Percentiles rank a stretch among this genome's conserved stretches.
These are phyloP conservation scores for Crocuta crocuta DNA, from an alignment of 2,113 vertebrate species.

Conservation along the genomic window DNA sequence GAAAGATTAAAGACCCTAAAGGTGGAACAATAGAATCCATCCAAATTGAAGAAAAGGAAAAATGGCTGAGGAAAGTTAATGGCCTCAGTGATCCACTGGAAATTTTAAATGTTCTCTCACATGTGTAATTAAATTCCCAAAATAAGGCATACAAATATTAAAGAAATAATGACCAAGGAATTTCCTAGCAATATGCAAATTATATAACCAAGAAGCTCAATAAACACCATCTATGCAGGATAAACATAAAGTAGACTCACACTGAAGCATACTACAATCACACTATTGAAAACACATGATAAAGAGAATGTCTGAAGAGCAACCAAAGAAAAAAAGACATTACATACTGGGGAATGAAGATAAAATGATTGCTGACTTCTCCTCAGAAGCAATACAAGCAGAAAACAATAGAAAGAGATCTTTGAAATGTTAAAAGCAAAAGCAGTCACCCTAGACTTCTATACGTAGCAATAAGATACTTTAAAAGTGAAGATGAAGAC, in stretches of 20 bases:
- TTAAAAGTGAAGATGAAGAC: slow-evolving; percentile 1
- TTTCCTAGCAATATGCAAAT: slow-evolving; percentile 19
- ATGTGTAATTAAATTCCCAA: background rate
- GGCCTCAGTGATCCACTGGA: background rate
- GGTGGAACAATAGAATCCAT: background rate
- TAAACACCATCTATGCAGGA: background rate
- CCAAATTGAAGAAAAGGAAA: background rate
- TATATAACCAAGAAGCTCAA: background rate
- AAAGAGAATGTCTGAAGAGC: slow-evolving; percentile 13
- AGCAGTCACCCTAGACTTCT: background rate
- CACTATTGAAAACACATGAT: background rate
- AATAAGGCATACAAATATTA: background rate
- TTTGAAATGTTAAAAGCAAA: slow-evolving; percentile 30
- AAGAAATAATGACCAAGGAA: background rate
- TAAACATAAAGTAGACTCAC: background rate
- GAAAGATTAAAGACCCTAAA: background rate
- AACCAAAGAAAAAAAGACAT: background rate
- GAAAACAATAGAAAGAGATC: background rate
- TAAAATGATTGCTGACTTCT: background rate
- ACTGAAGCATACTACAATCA: background rate
- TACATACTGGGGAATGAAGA: background rate
- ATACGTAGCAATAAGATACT: background rate
- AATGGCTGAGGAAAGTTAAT: background rate
- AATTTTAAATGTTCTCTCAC: background rate
- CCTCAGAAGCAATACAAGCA: background rate